A percentile compares a stretch with the other conserved stretches of the same genome.
These are phyloP conservation scores for Thamnaconus septentrionalis DNA, from an alignment of 2,113 vertebrate genomes.

Conservation along the genomic window DNA sequence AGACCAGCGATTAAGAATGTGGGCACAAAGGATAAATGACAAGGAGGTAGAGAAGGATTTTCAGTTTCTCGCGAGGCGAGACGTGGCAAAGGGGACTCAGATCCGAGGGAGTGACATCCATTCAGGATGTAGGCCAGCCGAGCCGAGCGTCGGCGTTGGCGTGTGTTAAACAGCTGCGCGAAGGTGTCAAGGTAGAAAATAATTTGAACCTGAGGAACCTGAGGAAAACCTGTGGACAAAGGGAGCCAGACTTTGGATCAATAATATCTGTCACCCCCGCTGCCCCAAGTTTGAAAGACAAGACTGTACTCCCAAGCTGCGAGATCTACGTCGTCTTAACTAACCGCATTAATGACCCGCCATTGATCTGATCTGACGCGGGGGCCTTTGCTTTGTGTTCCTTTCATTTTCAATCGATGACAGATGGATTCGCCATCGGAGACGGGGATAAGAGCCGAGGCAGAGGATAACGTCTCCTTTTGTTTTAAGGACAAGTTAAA, in stretches of 20 bases:
- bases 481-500: conserved; percentile 80
- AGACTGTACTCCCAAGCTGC: conserved; percentile 75
- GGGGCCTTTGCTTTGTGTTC: conserved; percentile 69
- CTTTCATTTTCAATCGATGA: conserved; percentile 81
- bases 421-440: conserved; percentile 69
- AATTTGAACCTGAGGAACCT: conserved; percentile 61
- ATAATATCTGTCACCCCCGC: conserved; percentile 74
- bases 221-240: conserved; percentile 31
- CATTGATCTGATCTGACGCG: conserved; percentile 74
- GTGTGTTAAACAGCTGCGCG: too few relatives aligned
- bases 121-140: conserved; percentile 47
- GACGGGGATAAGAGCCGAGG: conserved; percentile 64
- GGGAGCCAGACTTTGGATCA: conserved; percentile 66
- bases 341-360: conserved; percentile 76
- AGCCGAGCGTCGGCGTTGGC: conserved; percentile 4
- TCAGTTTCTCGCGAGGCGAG: conserved; percentile 25
- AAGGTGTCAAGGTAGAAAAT: conserved; percentile 56
- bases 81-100: conserved; percentile 26
- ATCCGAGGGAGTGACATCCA: conserved; percentile 35
- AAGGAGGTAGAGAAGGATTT: conserved; percentile 40
- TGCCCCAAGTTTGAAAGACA: conserved; percentile 69
- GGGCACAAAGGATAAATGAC: conserved; percentile 59
- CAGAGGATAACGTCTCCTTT: conserved; percentile 79
- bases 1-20: conserved; percentile 55
- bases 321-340: conserved; percentile 76